A percentile compares a stretch with the other conserved stretches of the same genome.
Evolutionary conservation across 2,113 vertebrate genomes (phyloP).

Genomic region (Malurus cyaneus): DNA sequence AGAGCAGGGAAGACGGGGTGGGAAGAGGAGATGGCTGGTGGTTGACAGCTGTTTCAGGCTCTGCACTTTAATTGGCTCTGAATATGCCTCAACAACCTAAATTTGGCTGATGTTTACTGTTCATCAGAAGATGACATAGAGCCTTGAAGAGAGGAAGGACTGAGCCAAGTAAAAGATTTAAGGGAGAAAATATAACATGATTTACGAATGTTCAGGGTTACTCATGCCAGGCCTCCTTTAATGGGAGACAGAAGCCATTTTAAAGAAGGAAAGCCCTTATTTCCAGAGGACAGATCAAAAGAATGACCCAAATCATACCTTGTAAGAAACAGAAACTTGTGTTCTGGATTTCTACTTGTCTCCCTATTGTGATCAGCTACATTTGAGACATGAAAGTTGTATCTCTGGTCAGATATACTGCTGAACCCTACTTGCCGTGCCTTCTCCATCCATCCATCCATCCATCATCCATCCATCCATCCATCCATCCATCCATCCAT

Average conservation of each 20-base stretch:
- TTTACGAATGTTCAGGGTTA: neutral
- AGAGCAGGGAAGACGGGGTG: neutral
- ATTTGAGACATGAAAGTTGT: neutral
- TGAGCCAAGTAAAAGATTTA: neutral
- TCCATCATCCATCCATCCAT: neutral
- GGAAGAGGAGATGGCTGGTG: neutral
- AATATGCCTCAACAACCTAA: neutral
- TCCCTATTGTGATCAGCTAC: neutral
- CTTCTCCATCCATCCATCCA: neutral
- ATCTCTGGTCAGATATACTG: neutral
- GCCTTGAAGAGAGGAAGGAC: neutral
- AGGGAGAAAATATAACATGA: neutral
- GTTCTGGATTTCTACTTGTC: neutral
- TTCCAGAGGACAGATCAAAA: neutral
- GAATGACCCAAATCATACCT: neutral
- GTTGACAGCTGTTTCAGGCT: slow-evolving; percentile 26
- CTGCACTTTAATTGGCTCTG: neutral
- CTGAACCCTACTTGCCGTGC: neutral
- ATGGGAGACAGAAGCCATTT: neutral
- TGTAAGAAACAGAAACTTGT: neutral
- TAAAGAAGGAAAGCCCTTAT: neutral
- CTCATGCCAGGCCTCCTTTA: neutral
- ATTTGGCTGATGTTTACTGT: neutral
- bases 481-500: no score
- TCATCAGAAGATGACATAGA: neutral